Conservation (phyloP, 2,113 vertebrate genomes). For the Prochilodus magdalenae region DNA sequence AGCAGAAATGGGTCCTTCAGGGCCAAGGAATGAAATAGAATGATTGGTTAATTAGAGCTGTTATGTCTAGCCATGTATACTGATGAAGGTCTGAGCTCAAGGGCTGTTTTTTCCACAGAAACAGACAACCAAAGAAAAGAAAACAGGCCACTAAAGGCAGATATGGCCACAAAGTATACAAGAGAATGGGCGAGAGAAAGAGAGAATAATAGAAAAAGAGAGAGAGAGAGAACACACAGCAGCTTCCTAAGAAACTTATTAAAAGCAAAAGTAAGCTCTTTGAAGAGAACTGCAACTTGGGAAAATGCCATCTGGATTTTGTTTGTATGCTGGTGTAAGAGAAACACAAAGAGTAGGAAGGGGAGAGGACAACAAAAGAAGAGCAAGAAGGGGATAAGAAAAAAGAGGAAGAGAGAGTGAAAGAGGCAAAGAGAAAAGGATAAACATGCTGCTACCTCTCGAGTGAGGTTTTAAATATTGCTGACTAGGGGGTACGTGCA, state of each 20-base stretch:
- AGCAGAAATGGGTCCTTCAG: constrained; percentile 57
- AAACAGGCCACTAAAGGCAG: constrained; percentile 50
- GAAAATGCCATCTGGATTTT: constrained; percentile 21
- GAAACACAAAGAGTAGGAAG: background rate
- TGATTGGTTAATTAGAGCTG: constrained; percentile 65
- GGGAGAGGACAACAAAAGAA: background rate
- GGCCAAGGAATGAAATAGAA: constrained; percentile 53
- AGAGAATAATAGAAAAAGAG: no score
- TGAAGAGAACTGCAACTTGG: constrained; percentile 58
- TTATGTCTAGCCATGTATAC: constrained; percentile 54
- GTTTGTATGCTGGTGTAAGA: background rate
- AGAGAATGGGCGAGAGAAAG: background rate
- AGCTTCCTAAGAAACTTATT: constrained; percentile 51
- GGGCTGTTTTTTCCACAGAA: background rate
- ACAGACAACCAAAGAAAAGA: constrained; percentile 35
- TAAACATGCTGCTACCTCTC: constrained; percentile 15
- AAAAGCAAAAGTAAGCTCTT: constrained; percentile 55
- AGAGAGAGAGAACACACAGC: background rate
- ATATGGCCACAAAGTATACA: background rate
- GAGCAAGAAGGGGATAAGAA: background rate
- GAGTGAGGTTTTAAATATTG: constrained; percentile 71
- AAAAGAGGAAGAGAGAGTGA: background rate
- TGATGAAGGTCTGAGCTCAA: constrained; percentile 50
- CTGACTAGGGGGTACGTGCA: constrained; percentile 72
- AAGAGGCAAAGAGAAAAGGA: background rate